A percentile compares a stretch with the other conserved stretches of the same genome.
phyloP scores from a whole-genome alignment of 2,888 invertebrate species.

The Brenthis hecate region DNA sequence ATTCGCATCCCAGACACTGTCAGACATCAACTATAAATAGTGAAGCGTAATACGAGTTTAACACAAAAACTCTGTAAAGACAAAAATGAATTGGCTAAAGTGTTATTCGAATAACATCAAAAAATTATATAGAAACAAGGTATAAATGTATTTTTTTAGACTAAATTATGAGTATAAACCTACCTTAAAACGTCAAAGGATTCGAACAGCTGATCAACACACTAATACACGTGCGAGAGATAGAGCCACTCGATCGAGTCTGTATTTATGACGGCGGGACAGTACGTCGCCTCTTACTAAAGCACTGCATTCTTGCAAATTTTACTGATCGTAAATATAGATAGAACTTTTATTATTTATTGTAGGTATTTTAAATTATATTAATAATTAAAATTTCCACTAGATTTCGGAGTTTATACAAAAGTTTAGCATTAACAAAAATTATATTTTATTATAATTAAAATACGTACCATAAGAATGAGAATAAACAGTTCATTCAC shows the following conservation, averaged over 20 bases:
- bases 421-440: too few relatives aligned
- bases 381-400: too few relatives aligned
- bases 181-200: background rate
- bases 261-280: background rate
- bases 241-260: background rate
- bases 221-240: background rate
- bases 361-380: too few relatives aligned
- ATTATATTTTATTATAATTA: too few relatives aligned
- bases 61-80: background rate
- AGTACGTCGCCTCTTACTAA: too few relatives aligned
- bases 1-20: background rate
- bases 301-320: background rate
- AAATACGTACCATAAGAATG: conserved; percentile 4
- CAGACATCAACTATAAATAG: conserved; percentile 12
- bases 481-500: background rate
- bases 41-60: background rate
- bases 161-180: background rate
- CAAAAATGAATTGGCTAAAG: too few relatives aligned
- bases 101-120: too few relatives aligned
- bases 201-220: conserved; percentile 1
- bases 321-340: background rate
- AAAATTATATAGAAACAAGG: too few relatives aligned
- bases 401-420: too few relatives aligned
- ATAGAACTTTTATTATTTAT: too few relatives aligned
- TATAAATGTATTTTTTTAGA: too few relatives aligned